Base-by-base conservation (phyloP, 2,888 invertebrate genomes). In the Leptarthrus brevirostris region DNA sequence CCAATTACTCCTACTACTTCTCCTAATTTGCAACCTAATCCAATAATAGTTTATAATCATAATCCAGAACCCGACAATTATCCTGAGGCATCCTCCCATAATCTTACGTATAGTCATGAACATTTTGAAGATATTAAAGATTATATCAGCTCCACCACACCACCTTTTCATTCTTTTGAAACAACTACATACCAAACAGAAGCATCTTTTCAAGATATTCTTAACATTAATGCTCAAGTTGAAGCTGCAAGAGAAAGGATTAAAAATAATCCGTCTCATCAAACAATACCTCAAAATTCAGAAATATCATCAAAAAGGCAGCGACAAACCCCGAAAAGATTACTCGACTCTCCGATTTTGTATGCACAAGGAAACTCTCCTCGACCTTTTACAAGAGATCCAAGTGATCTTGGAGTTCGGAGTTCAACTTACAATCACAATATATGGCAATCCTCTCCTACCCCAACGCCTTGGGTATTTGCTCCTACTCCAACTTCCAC, bases 271-370 rank as follows among this genome's bases (percentile, higher is more conserved):
- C 75, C 77, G 12, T 79, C 76, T 0, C 64, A 78, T 3, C 78
- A 79, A 54, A 76, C 78, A 6, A 75, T 77, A 73, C 74, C 72
- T 40, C 75, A 54, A 72, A 73, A 69, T 24, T 72, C 74, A 49
- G 16, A 76, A 73, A 2, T 34, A 47, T 12, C 66, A 26, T 14
- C 66, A 30, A 78, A 74, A 56, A 77, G 76, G 1, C 79, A 81
- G 44, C 79, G 84, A n/a, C 82, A 82, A 47, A 84, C 85, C 0
- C 84, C 85, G 2, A 83, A 83, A 53, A 79, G 81, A 74, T 82
- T 87, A 53, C 86, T 89, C 20, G 89, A 90, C 80, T 88, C 89
- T 2, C 89, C 90, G n/a, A 84, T 89, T 53, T 83, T 87, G 47
- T 88, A 88, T 79, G 80, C 86, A 1, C 86, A 86, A 76, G 87